Conservation (phyloP, 35 echinoderm and acorn worm species). For the Heliocidaris tuberculata region DNA sequence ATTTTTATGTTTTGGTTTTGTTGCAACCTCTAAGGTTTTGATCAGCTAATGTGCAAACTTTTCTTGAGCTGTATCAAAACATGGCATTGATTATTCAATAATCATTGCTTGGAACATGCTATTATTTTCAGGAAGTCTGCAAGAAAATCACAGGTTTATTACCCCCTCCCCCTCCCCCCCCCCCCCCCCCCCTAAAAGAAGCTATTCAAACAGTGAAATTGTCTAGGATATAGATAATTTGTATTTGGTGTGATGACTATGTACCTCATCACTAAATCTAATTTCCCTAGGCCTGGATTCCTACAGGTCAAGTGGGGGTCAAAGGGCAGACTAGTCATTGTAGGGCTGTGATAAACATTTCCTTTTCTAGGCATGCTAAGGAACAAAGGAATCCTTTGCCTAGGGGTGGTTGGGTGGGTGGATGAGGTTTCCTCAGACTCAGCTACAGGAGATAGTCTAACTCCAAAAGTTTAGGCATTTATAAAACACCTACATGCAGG, state of each 20-base stretch:
- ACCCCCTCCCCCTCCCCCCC: not conserved
- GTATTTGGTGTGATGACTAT: not conserved
- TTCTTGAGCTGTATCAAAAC: not conserved
- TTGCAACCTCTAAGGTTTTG: not conserved
- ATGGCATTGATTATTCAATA: not conserved
- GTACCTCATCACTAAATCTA: not conserved
- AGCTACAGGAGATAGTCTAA: no score
- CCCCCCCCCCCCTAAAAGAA: no score
- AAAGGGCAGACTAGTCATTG: slow-evolving; percentile 5
- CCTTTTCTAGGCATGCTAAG: not conserved
- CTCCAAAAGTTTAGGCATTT: no score
- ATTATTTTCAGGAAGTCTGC: not conserved
- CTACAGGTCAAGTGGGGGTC: not conserved
- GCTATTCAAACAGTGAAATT: not conserved
- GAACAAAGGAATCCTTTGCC: not conserved
- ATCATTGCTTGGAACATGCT: not conserved
- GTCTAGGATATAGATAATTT: not conserved
- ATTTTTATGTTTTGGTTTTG: not conserved
- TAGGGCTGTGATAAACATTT: not conserved
- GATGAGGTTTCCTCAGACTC: not conserved
- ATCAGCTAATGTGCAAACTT: not conserved
- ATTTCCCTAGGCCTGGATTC: not conserved
- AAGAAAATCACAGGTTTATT: not conserved
- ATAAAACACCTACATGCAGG: no score
- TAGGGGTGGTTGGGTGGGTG: not conserved